Conservation (phyloP, 2,113 vertebrate species). For the Cranoglanis bouderius region DNA sequence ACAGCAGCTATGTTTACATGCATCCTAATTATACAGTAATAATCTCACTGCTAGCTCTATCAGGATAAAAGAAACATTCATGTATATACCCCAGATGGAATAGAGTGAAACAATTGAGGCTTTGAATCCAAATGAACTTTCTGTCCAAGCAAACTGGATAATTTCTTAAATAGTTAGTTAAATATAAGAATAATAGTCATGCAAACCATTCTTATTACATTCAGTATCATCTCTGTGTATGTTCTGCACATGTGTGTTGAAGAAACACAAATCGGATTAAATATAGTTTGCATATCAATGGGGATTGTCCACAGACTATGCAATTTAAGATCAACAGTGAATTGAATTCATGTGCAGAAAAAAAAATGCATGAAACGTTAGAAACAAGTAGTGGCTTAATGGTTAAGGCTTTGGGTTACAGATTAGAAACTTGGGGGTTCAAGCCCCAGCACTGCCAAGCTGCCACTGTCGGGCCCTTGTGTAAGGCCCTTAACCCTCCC, state of each 20-base stretch:
- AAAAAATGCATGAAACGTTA: neutral
- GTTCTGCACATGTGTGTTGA: neutral
- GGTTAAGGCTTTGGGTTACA: too few species aligned
- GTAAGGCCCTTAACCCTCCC: too few species aligned
- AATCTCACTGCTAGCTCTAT: neutral
- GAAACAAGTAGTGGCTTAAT: too few species aligned
- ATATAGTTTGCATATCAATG: neutral
- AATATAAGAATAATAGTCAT: neutral
- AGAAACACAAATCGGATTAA: neutral
- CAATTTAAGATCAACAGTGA: neutral
- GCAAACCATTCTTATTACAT: neutral
- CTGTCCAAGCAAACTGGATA: neutral
- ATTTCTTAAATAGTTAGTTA: neutral
- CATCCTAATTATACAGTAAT: neutral
- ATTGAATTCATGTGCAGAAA: neutral
- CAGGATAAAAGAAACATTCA: neutral
- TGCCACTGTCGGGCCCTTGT: too few species aligned
- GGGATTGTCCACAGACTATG: neutral
- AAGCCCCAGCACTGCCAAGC: too few species aligned
- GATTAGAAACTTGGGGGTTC: too few species aligned
- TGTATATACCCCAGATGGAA: neutral
- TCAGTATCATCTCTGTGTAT: neutral
- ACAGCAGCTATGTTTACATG: neutral
- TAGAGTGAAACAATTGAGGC: neutral
- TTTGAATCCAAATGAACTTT: neutral